Base-by-base conservation (phyloP, 2,797 vertebrate genomes). In the Hippocampus kuda region DNA sequence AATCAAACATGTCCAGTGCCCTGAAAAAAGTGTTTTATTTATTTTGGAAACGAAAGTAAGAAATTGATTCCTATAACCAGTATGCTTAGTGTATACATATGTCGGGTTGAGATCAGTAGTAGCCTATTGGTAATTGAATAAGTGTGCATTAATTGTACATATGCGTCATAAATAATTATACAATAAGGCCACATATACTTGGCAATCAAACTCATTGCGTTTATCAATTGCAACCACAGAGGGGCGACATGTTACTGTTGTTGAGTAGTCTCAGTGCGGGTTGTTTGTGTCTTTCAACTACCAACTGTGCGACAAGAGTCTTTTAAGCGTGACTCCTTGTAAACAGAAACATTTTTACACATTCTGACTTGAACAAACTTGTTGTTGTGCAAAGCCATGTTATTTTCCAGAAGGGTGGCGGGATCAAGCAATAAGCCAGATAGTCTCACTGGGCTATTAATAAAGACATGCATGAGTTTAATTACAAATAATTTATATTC, bases 401-500 rank as follows among this genome's bases (percentile, higher is more conserved):
- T 63, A 0, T 20, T 18, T 10, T 60, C 34, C 11, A 13, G 18
- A 61, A 61, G 38, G 11, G 9, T 11, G 59, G 4, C 2, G 59
- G 16, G 18, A 16, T 60, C 27, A 8, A 24, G 54, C n/a, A 27
- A 26, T 53, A 13, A 41, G 38, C 15, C 16, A 65, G 16, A 13
- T 60, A 15, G 44, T 20, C 0, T 13, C 18, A 15, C n/a, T 4
- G 12, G 16, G 2, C 1, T 22, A 16, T 60, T 8, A 20, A 22
- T 51, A 38, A 75, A 60, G 15, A 34, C 76, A 69, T 74, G 7
- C 26, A 81, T 20, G 72, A 12, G 6, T 42, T 27, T 81, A 78
- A 83, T 84, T 89, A 84, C 87, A 91, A 89, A 90, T 88, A 88
- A 78, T 92, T 92, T 90, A 89, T 88, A 91, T 77, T 79, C 73